Percentiles rank a stretch among this genome's conserved stretches.
These are phyloP conservation scores for Alsophila aescularia DNA, from an alignment of 2,888 invertebrate species.

Conservation along the genomic window DNA sequence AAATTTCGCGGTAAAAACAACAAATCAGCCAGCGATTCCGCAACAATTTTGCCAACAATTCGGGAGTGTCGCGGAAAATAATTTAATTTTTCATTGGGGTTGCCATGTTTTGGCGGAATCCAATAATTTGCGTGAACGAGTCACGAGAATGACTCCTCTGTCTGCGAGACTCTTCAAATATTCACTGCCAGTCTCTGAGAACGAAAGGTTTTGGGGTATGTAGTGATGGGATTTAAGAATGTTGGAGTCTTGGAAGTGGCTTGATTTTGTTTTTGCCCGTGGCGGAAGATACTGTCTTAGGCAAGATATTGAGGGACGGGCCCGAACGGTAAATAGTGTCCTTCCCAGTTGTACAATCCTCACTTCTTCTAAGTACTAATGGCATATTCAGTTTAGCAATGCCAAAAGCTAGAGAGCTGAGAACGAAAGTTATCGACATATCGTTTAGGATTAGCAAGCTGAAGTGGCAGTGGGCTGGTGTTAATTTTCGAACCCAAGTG, in stretches of 20 bases:
- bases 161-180: conserved; percentile 49
- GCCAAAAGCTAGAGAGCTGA: no score
- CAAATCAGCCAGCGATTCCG: conserved; percentile 33
- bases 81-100: conserved; percentile 40
- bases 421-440: no score
- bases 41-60: conserved; percentile 6
- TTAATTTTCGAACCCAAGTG: no score
- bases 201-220: conserved; percentile 14
- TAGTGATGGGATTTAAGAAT: conserved; percentile 12
- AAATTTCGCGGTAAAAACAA: conserved; percentile 29
- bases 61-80: conserved; percentile 29
- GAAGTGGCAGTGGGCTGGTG: no score
- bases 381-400: no score
- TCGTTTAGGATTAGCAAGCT: no score
- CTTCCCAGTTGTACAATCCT: no score
- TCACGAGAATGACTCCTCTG: conserved; percentile 43
- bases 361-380: no score
- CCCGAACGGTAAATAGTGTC: no score
- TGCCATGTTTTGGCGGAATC: conserved; percentile 47
- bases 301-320: no score
- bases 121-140: conserved; percentile 52
- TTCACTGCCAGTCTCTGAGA: conserved; percentile 34
- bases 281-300: no score
- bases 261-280: no score
- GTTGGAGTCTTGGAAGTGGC: background rate